Evolutionary conservation across 2,888 invertebrate species (phyloP), one percentile per base, ranked within the genome.

Genomic region (Chydorus sphaericus): DNA sequence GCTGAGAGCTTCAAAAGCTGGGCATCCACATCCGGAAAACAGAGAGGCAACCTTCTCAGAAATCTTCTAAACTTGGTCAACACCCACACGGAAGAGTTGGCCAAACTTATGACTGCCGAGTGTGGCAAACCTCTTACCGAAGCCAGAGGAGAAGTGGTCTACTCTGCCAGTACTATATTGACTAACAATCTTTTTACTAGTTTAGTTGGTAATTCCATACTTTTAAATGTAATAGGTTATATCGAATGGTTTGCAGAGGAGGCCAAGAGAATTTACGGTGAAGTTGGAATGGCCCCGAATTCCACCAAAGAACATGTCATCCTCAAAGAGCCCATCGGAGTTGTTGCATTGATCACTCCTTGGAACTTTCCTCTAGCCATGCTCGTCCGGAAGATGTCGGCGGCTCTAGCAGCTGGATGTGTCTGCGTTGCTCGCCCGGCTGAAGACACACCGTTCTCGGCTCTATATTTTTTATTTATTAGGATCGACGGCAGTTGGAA

Each of bases 331-430:
- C 74, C 77, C 2, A 66, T 74, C 56, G 77, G 77, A 31, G 75
- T 76, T 6, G 72, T 73, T 37, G 75, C 71, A 10, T 68, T 78
- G 63, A 77, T 78, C 31, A 77, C 77, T 14, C 77, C 77, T 14
- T 78, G 78, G 78, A 78, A 78, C 63, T 78, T 78, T 63, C 98
- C 98, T 1, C 81, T 84, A 70, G 97, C 97, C 0, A 98, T 99
- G 98, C 89, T 98, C 55, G 90, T 96, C 0, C 76, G 98, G 51
- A 99, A 99, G 73, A 92, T 89, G 3, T 88, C 82, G 28, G 93
- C 97, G 6, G 88, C 96, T 16, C 70, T 98, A 61, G 92, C 96
- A 31, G 90, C 88, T 11, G 96, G 98, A 0, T 98, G 96, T 65
- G 94, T 96, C 0, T 83, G 89, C 68, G 85, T 96, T 1, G 62